phyloP scores from a whole-genome alignment of 1,140 invertebrate species.

The Papilio polytes region DNA sequence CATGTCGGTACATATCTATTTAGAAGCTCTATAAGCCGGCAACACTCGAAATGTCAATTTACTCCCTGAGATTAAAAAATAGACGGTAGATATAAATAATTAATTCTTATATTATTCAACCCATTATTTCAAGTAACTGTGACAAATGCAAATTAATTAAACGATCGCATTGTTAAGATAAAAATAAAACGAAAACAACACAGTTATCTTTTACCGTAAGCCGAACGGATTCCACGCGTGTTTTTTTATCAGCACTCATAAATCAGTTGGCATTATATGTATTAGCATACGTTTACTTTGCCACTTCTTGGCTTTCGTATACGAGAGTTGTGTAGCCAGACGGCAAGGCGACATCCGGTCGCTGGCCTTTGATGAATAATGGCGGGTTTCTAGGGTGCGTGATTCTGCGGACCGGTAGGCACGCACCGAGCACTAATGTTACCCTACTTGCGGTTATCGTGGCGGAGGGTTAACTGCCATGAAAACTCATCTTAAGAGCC shows the following conservation, averaged over 20 bases:
- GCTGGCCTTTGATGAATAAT: constrained; percentile 1
- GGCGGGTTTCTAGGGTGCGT: not conserved
- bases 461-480: no score
- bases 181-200: constrained; percentile 16
- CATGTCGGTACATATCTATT: no score
- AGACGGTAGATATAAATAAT: no score
- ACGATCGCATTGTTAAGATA: constrained; percentile 1
- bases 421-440: no score
- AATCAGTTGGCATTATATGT: constrained; percentile 17
- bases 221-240: not conserved
- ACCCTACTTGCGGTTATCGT: no score
- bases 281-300: constrained; percentile 18
- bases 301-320: constrained; percentile 5
- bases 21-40: no score
- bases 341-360: constrained; percentile 19
- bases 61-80: no score
- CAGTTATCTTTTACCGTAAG: constrained; percentile 14
- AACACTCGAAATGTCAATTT: no score
- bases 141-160: constrained; percentile 6
- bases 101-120: not conserved
- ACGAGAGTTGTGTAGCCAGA: constrained; percentile 7
- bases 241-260: constrained; percentile 21
- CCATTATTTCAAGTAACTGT: not conserved
- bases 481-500: no score
- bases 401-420: not conserved